A percentile compares a stretch with the other conserved stretches of the same genome.
Conservation (phyloP, 2,888 invertebrate genomes). For the Dicyrtoma fusca region DNA sequence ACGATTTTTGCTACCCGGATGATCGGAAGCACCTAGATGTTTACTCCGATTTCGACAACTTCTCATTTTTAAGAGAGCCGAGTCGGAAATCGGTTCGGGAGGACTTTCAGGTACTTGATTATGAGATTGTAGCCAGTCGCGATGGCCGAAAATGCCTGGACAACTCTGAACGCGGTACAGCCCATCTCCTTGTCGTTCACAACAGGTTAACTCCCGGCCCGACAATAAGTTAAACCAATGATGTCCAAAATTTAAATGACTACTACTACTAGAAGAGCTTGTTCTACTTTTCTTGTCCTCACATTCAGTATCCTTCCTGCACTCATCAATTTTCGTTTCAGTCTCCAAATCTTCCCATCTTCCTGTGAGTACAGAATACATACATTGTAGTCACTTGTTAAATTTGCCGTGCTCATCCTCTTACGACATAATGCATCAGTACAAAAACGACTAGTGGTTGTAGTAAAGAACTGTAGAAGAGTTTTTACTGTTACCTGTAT, state of each 20-base stretch:
- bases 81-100: constrained; percentile 49
- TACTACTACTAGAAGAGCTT: constrained; percentile 44
- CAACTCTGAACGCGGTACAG: constrained; percentile 58
- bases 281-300: constrained; percentile 22
- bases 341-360: constrained; percentile 34
- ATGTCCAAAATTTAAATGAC: constrained; percentile 44
- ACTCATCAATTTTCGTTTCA: constrained; percentile 19
- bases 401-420: background rate
- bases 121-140: constrained; percentile 45
- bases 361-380: constrained; percentile 19
- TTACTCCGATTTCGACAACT: constrained; percentile 45
- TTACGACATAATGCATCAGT: background rate
- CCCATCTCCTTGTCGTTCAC: constrained; percentile 49
- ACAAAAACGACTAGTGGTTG: too few relatives aligned
- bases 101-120: constrained; percentile 51
- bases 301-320: constrained; percentile 23
- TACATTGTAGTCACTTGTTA: background rate
- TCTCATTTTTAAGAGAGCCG: constrained; percentile 46
- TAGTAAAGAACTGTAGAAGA: too few relatives aligned
- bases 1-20: constrained; percentile 40
- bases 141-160: constrained; percentile 57
- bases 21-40: constrained; percentile 43
- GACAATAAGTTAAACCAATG: constrained; percentile 49
- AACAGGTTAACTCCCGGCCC: constrained; percentile 45
- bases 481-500: background rate